phyloP scores from a whole-genome alignment of 2,888 invertebrate species.

The Trachelus stipa region DNA sequence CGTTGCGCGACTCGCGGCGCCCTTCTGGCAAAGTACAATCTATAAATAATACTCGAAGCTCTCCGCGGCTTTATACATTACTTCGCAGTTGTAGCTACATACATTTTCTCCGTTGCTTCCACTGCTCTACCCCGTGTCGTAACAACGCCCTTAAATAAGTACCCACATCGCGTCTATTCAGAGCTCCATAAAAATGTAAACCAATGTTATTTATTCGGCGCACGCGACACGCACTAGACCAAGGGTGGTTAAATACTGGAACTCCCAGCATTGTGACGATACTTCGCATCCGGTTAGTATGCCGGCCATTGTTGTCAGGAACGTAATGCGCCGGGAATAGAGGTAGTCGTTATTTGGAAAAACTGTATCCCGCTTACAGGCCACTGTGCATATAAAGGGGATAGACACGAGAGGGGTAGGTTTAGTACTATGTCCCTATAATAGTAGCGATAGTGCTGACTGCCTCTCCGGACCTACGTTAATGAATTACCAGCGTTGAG shows the following conservation, averaged over 20 bases:
- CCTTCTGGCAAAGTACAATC: conserved; percentile 5
- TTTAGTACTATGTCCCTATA: not conserved
- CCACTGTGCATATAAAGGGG: not conserved
- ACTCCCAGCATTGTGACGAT: conserved; percentile 46
- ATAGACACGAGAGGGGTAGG: conserved; percentile 12
- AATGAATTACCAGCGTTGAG: conserved; percentile 28
- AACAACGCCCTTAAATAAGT: conserved; percentile 16
- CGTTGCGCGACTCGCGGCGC: not conserved
- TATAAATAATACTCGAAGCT: conserved; percentile 5
- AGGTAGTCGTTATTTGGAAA: conserved; percentile 21
- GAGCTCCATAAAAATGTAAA: conserved; percentile 55
- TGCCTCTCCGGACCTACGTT: conserved; percentile 21
- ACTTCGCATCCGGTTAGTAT: conserved; percentile 48
- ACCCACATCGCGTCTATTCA: conserved; percentile 29
- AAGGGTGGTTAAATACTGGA: conserved; percentile 39
- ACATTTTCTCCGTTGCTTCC: not conserved
- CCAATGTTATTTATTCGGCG: conserved; percentile 54
- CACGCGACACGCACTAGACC: conserved; percentile 39
- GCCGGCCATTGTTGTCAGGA: conserved; percentile 22
- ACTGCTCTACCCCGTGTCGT: not conserved
- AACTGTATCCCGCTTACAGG: conserved; percentile 18
- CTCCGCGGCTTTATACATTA: not conserved
- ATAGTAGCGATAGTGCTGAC: not conserved
- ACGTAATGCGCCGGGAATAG: conserved; percentile 1
- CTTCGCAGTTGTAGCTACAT: not conserved